Percentiles rank a stretch among this genome's conserved stretches.
Conservation (phyloP, 1,140 invertebrate genomes). For the Thalassaphorura encarpata region DNA sequence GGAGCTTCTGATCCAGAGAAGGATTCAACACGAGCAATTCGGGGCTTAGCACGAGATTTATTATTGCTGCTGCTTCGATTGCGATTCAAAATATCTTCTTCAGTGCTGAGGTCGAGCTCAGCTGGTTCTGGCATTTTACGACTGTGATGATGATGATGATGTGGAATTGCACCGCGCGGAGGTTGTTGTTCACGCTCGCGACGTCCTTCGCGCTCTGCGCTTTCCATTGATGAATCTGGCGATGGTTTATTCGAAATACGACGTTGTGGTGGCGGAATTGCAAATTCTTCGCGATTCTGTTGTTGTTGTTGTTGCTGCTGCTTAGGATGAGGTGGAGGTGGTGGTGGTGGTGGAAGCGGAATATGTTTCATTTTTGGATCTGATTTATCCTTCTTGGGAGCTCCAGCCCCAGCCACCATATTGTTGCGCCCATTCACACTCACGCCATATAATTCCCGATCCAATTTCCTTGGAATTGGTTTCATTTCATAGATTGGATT, state of each 20-base stretch:
- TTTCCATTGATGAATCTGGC: too few species aligned
- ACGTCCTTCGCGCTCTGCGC: too few species aligned
- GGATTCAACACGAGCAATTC: conserved; percentile 15
- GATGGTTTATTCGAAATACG: too few species aligned
- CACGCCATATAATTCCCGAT: conserved; percentile 1
- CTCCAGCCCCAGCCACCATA: not conserved
- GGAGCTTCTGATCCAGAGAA: conserved; percentile 27
- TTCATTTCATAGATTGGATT: not conserved
- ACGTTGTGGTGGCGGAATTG: not conserved
- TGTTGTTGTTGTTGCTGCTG: not conserved
- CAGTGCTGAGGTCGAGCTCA: too few species aligned
- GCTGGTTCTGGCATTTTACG: conserved; percentile 13
- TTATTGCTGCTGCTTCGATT: too few species aligned
- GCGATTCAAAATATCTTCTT: too few species aligned
- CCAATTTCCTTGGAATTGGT: not conserved
- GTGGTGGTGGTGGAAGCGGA: conserved; percentile 38
- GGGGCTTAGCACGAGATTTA: too few species aligned
- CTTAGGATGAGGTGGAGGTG: conserved; percentile 37
- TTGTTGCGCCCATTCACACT: not conserved
- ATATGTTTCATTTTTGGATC: conserved; percentile 38
- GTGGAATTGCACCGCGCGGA: not conserved
- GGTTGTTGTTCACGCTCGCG: too few species aligned
- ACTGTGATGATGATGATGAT: conserved; percentile 8
- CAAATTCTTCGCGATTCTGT: conserved; percentile 1
- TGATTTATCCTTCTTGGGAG: conserved; percentile 6